These are phyloP conservation scores for Chaetodon trifasciatus DNA, from an alignment of 2,797 vertebrate genomes.

Conservation along the genomic window DNA sequence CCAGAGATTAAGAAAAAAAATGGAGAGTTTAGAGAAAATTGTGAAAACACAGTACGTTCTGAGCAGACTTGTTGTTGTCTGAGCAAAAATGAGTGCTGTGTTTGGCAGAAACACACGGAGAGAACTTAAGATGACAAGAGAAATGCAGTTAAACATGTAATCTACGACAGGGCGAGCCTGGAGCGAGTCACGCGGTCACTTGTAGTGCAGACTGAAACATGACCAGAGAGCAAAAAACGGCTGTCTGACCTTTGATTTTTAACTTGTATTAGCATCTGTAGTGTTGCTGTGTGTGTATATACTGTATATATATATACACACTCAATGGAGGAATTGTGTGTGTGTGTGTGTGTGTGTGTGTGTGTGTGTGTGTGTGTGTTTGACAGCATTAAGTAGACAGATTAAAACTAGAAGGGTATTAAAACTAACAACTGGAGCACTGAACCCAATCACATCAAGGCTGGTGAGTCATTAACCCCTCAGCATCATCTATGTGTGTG, in stretches of 20 bases:
- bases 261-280: slow-evolving; percentile 35
- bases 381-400: slow-evolving; percentile 59
- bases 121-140: slow-evolving; percentile 1
- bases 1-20: neutral
- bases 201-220: neutral
- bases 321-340: neutral
- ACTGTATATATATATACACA: no score
- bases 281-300: slow-evolving; percentile 5
- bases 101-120: slow-evolving; percentile 4
- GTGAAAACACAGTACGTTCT: no score
- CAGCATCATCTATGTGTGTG: slow-evolving; percentile 15
- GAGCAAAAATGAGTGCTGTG: neutral
- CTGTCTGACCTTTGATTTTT: slow-evolving; percentile 35
- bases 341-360: slow-evolving; percentile 27
- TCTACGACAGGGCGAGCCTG: neutral
- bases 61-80: neutral
- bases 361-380: slow-evolving; percentile 37
- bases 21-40: neutral
- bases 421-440: slow-evolving; percentile 66
- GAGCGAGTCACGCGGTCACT: neutral
- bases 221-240: slow-evolving; percentile 24
- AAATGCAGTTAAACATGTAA: slow-evolving; percentile 16
- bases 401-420: slow-evolving; percentile 74
- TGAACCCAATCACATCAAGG: slow-evolving; percentile 67
- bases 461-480: slow-evolving; percentile 71